phyloP scores from a whole-genome alignment of 1,140 invertebrate species.

The Lamellibrachia luymesi region DNA sequence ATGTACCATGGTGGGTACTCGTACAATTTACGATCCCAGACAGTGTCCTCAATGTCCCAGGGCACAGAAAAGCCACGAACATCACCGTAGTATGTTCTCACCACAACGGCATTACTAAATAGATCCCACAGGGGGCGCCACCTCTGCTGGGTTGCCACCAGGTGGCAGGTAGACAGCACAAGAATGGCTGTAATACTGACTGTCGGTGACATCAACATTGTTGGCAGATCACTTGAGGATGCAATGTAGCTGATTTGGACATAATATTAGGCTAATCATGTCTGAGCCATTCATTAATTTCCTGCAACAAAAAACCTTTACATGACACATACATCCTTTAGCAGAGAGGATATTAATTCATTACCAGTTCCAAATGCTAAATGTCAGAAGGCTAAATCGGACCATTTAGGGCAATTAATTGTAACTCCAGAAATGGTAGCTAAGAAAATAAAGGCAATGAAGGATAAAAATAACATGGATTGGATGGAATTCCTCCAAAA shows the following conservation, averaged over 20 bases:
- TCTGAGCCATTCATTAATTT: not conserved
- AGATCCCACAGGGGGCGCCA: slow-evolving; percentile 14
- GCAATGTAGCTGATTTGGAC: not conserved
- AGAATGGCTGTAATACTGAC: not conserved
- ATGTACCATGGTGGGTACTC: slow-evolving; percentile 30
- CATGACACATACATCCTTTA: no score
- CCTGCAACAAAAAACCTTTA: not conserved
- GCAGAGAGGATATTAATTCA: no score
- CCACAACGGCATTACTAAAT: not conserved
- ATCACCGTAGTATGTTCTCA: slow-evolving; percentile 17
- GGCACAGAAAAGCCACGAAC: slow-evolving; percentile 13
- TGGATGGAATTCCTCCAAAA: no score
- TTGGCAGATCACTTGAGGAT: not conserved
- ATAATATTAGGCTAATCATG: not conserved
- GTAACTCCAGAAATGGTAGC: no score
- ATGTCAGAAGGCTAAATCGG: no score
- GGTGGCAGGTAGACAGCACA: not conserved
- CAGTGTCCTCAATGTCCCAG: slow-evolving; percentile 12
- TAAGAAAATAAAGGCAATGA: no score
- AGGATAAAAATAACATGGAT: no score
- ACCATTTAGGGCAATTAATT: no score
- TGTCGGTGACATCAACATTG: not conserved
- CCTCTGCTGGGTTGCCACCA: not conserved
- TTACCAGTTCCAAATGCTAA: no score
- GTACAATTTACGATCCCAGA: not conserved